These are phyloP conservation scores for Daboia siamensis DNA, from an alignment of 2,113 vertebrate genomes.

Conservation along the genomic window DNA sequence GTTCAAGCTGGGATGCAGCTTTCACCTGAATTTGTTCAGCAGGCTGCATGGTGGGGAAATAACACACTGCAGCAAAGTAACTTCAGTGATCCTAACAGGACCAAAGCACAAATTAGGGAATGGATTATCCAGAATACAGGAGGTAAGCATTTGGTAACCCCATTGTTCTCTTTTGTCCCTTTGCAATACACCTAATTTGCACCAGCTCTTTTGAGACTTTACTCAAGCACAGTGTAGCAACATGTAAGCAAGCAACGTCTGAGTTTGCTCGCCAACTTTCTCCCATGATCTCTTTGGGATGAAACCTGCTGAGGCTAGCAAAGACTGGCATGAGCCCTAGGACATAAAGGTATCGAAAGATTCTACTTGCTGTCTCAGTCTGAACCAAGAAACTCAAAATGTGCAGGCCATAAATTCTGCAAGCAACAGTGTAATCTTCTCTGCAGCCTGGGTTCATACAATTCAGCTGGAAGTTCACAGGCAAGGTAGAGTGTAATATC, in stretches of 20 bases:
- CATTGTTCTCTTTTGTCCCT: fast-evolving
- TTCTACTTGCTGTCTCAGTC: background rate
- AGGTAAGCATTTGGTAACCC: conserved; percentile 41
- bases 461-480: background rate
- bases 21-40: conserved; percentile 67
- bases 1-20: conserved; percentile 67
- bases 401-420: background rate
- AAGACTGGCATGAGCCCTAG: background rate
- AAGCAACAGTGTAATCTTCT: background rate
- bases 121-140: conserved; percentile 42
- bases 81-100: conserved; percentile 66
- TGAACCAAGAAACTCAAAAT: background rate
- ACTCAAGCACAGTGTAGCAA: background rate
- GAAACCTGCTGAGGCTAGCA: background rate
- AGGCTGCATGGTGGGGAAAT: conserved; percentile 72
- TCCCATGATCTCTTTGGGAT: background rate
- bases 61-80: conserved; percentile 73
- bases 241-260: background rate
- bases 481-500: background rate
- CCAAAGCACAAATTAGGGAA: conserved; percentile 42
- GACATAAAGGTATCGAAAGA: background rate
- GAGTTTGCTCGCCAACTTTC: background rate
- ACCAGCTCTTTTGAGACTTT: background rate
- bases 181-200: background rate
- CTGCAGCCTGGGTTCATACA: background rate